These are phyloP conservation scores for Marronus borbonicus DNA, from an alignment of 2,888 invertebrate genomes.

Conservation along the genomic window DNA sequence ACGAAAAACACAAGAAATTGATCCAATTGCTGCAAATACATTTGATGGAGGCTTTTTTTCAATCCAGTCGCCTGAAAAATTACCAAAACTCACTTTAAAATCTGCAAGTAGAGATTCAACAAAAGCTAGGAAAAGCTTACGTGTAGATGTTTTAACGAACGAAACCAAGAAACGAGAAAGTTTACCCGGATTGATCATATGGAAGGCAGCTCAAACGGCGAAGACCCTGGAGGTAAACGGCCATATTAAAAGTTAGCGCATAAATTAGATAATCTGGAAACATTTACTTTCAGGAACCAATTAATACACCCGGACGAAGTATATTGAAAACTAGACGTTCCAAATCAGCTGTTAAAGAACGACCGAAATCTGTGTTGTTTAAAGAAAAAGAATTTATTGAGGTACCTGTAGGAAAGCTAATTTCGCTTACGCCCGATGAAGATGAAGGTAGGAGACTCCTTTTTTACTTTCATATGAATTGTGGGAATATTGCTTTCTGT, in stretches of 20 bases:
- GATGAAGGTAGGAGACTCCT: conserved; percentile 5
- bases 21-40: not conserved
- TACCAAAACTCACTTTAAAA: not conserved
- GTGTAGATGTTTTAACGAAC: conserved; percentile 26
- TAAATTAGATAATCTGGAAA: not conserved
- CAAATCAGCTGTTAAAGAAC: conserved; percentile 35
- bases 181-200: conserved; percentile 62
- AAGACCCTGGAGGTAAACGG: conserved; percentile 52
- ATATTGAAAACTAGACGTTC: conserved; percentile 49
- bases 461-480: not conserved
- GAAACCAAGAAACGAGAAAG: conserved; percentile 51
- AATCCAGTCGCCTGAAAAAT: conserved; percentile 35
- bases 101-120: conserved; percentile 1
- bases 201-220: conserved; percentile 60
- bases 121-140: conserved; percentile 37
- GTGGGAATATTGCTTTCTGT: not conserved
- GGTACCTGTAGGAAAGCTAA: conserved; percentile 27
- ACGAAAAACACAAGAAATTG: conserved; percentile 37
- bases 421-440: conserved; percentile 26
- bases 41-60: conserved; percentile 45
- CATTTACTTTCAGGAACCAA: conserved; percentile 10
- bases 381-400: conserved; percentile 34
- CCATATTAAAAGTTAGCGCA: not conserved
- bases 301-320: conserved; percentile 45
- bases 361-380: conserved; percentile 52